Evolutionary conservation across 1,140 invertebrate genomes (phyloP).

Genomic region (Heliconius himera): DNA sequence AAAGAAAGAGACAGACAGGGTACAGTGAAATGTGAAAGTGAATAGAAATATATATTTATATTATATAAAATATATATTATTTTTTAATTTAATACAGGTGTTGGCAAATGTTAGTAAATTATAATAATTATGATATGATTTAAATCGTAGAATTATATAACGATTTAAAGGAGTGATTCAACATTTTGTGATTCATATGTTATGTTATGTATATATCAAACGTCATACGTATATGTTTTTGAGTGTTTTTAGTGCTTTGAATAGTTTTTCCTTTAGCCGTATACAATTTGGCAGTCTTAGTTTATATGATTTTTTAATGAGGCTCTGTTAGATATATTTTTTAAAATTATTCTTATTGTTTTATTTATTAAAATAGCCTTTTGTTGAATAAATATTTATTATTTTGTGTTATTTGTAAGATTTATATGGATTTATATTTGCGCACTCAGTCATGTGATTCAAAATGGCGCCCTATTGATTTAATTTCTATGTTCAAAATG

Average conservation of each 20-base stretch:
- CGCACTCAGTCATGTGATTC: not conserved
- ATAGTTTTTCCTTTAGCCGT: too few species aligned
- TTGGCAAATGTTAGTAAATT: not conserved
- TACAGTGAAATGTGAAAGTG: not conserved
- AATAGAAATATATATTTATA: too few species aligned
- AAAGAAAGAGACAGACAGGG: not conserved
- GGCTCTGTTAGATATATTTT: too few species aligned
- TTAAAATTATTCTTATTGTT: not conserved
- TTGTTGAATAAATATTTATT: not conserved
- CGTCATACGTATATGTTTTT: too few species aligned
- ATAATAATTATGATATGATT: not conserved
- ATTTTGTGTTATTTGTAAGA: not conserved
- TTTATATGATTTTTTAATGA: too few species aligned
- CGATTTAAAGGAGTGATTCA: not conserved
- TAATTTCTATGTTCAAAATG: not conserved
- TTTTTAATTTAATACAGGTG: not conserved
- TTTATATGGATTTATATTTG: not conserved
- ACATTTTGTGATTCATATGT: not conserved
- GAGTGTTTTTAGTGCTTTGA: too few species aligned
- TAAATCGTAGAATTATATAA: not conserved
- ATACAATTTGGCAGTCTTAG: too few species aligned
- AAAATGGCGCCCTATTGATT: constrained; percentile 11
- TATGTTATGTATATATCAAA: not conserved
- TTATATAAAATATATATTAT: too few species aligned
- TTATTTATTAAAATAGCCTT: not conserved